Percentiles rank a stretch among this genome's conserved stretches.
These are phyloP conservation scores for Serilophus lunatus DNA, from an alignment of 2,113 vertebrate genomes.

Conservation along the genomic window DNA sequence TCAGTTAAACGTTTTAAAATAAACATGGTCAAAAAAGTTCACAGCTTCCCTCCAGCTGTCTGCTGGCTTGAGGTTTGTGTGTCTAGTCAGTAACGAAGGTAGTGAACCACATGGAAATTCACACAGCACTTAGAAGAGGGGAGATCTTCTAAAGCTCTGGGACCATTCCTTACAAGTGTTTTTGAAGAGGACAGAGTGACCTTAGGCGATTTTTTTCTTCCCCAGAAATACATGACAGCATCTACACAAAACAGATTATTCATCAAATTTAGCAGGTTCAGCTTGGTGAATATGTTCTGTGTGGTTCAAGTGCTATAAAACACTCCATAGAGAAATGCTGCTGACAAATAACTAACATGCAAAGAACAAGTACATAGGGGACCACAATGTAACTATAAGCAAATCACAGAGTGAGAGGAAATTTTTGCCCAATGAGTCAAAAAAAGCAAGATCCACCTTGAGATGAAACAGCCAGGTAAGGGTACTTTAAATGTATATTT, in stretches of 20 bases:
- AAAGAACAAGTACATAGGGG: neutral
- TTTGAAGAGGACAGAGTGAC: neutral
- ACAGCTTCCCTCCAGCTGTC: neutral
- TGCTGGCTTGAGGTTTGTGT: slow-evolving; percentile 16
- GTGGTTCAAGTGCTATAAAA: slow-evolving; percentile 1
- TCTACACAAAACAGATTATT: neutral
- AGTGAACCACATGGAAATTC: neutral
- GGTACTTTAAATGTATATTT: neutral
- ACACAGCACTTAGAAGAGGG: neutral
- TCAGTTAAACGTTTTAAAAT: slow-evolving; percentile 9
- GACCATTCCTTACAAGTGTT: neutral
- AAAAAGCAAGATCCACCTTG: neutral
- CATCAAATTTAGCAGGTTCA: neutral
- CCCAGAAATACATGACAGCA: neutral
- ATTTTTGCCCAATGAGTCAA: neutral
- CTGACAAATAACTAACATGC: neutral
- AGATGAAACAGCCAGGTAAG: neutral
- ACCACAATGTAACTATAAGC: neutral
- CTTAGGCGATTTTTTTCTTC: neutral
- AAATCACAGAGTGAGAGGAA: neutral
- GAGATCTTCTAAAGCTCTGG: neutral
- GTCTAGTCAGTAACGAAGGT: neutral
- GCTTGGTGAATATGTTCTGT: neutral
- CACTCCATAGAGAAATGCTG: neutral
- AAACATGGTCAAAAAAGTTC: neutral